Percentiles rank a stretch among this genome's conserved stretches.
Evolutionary conservation across 2,113 vertebrate species (phyloP).

Genomic region (Xiphorhynchus elegans): DNA sequence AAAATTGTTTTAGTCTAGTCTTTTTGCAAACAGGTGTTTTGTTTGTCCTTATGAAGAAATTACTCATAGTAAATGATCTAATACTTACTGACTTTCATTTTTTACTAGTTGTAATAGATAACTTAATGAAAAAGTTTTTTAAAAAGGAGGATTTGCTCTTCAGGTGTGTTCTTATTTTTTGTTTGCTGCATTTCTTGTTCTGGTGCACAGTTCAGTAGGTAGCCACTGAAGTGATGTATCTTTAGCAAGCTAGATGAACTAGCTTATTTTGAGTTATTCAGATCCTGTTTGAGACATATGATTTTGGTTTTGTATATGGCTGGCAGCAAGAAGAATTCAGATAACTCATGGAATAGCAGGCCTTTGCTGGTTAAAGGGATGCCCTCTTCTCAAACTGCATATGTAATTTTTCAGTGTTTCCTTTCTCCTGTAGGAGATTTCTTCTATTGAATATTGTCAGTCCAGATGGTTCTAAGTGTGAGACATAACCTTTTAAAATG

Average conservation of each 20-base stretch:
- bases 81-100: background rate
- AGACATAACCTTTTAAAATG: rapidly evolving
- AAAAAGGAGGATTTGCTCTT: background rate
- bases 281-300: background rate
- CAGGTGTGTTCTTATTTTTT: background rate
- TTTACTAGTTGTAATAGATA: background rate
- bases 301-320: background rate
- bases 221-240: background rate
- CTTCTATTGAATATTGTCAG: background rate
- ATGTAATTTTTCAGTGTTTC: background rate
- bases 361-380: background rate
- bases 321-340: background rate
- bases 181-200: background rate
- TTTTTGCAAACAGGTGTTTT: background rate
- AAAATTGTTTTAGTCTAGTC: background rate
- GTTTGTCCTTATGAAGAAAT: background rate
- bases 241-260: background rate
- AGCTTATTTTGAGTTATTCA: background rate
- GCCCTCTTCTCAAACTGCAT: background rate
- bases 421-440: background rate
- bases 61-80: background rate
- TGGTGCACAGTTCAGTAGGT: background rate
- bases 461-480: background rate
- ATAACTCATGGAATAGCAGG: background rate
- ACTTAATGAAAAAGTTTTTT: background rate